Evolutionary conservation across 2,797 vertebrate species (phyloP).

Genomic region (Sorex maritimensis): DNA sequence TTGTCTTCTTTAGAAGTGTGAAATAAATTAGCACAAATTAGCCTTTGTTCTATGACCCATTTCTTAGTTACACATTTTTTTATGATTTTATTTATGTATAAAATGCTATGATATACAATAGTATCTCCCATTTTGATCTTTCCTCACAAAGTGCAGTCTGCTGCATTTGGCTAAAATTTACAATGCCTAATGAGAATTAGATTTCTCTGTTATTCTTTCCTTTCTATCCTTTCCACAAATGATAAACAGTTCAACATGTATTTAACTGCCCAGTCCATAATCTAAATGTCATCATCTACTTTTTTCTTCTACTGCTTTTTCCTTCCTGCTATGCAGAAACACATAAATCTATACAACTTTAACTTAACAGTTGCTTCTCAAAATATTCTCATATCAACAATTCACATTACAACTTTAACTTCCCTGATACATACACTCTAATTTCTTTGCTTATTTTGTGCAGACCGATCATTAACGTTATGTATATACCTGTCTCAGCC

Average conservation of each 20-base stretch:
- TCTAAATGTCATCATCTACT: background rate
- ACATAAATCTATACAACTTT: background rate
- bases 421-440: background rate
- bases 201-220: too few relatives aligned
- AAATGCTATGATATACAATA: background rate
- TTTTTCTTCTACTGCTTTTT: background rate
- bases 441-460: background rate
- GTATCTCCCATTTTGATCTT: background rate
- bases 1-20: background rate
- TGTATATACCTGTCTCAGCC: too few relatives aligned
- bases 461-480: background rate
- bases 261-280: background rate
- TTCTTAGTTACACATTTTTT: too few relatives aligned
- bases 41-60: too few relatives aligned
- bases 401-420: background rate
- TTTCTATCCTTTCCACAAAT: background rate
- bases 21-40: background rate
- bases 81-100: too few relatives aligned
- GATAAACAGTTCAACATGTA: background rate
- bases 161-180: too few relatives aligned
- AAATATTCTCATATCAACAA: background rate
- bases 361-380: background rate
- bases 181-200: too few relatives aligned
- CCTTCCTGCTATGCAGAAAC: background rate
- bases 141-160: too few relatives aligned